Percentiles rank a stretch among this genome's conserved stretches.
phyloP scores from a whole-genome alignment of 2,888 invertebrate species.

The Leucophenga maculata region DNA sequence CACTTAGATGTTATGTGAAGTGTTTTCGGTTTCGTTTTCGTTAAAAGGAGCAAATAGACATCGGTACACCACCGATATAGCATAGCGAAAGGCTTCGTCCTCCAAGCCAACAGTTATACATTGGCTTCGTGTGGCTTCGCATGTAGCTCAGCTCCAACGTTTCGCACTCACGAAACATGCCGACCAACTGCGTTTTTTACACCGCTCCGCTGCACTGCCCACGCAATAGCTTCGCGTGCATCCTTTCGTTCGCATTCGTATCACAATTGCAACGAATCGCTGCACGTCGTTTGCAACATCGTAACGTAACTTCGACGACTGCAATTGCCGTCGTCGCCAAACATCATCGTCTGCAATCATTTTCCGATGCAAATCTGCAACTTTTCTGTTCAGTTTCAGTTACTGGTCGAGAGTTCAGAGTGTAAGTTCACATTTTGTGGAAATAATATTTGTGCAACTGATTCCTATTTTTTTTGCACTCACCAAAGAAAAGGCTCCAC shows the following conservation, averaged over 20 bases:
- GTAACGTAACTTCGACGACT: constrained; percentile 1
- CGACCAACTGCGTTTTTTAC: neutral
- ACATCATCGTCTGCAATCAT: constrained; percentile 36
- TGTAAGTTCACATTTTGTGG: constrained; percentile 6
- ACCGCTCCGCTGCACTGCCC: neutral
- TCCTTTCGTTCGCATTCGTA: constrained; percentile 23
- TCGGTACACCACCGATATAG: neutral
- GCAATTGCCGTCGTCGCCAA: constrained; percentile 22
- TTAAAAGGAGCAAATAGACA: neutral
- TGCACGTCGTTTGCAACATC: constrained; percentile 4
- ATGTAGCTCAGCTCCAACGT: neutral
- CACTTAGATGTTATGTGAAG: neutral
- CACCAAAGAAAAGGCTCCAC: constrained; percentile 4
- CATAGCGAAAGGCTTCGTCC: neutral
- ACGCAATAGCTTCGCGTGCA: constrained; percentile 26
- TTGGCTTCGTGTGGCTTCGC: neutral
- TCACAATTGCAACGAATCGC: neutral
- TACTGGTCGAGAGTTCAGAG: constrained; percentile 51
- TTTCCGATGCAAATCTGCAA: constrained; percentile 53
- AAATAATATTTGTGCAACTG: neutral
- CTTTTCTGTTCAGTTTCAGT: constrained; percentile 45
- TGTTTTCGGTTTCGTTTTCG: neutral
- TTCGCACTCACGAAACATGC: neutral
- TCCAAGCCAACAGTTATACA: constrained; percentile 42
- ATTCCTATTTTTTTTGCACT: neutral